Conservation (phyloP, 2,888 invertebrate genomes). For the Phymatocera aterrima region DNA sequence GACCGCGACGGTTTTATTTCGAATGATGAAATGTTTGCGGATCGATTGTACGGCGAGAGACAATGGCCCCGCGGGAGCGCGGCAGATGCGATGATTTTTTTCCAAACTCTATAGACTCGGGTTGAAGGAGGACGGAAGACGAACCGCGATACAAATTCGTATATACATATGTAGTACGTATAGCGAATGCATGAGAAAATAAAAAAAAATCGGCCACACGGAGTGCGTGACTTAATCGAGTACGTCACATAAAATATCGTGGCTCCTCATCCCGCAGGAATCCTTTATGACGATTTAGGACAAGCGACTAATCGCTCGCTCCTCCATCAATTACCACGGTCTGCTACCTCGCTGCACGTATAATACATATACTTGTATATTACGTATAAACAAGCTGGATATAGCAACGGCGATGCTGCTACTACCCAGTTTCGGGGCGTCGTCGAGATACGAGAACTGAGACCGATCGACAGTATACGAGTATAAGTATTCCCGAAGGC, state of each 20-base stretch:
- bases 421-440: not conserved
- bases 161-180: not conserved
- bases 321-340: constrained; percentile 11
- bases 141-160: not conserved
- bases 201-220: not conserved
- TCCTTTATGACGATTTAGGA: not conserved
- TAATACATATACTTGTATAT: not conserved
- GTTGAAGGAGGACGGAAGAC: not conserved
- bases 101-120: not conserved
- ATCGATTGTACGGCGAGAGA: not conserved
- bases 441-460: constrained; percentile 51
- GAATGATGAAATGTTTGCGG: constrained; percentile 11
- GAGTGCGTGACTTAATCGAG: constrained; percentile 19
- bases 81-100: constrained; percentile 27
- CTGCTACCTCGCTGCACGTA: constrained; percentile 17
- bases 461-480: constrained; percentile 64
- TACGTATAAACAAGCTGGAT: too few species aligned
- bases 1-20: not conserved
- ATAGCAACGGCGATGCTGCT: too few species aligned
- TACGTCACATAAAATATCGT: constrained; percentile 27
- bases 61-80: constrained; percentile 6
- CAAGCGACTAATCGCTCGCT: constrained; percentile 14
- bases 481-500: constrained; percentile 75
- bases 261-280: constrained; percentile 6
- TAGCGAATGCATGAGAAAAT: not conserved